These are phyloP conservation scores for Heteropelma amictum DNA, from an alignment of 2,888 invertebrate genomes.

Conservation along the genomic window DNA sequence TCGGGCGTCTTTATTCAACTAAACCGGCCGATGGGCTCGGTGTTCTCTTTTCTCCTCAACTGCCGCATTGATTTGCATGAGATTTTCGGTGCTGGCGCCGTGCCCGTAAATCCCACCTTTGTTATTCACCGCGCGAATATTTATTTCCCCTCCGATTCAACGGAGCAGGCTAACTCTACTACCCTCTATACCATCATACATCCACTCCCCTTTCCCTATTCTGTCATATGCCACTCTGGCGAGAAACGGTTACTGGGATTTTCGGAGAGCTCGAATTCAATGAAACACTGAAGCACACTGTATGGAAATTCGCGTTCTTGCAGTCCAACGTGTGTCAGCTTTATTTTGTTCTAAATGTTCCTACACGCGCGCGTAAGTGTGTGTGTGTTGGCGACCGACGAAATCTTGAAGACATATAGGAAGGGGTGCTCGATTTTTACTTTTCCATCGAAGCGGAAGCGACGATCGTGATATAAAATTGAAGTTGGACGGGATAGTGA, in stretches of 20 bases:
- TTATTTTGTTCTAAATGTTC: conserved; percentile 20
- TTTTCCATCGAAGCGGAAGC: conserved; percentile 30
- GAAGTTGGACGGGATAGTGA: neutral
- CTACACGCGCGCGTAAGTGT: too few relatives aligned
- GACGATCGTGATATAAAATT: conserved; percentile 27
- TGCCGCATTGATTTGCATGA: conserved; percentile 74
- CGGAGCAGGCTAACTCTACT: neutral
- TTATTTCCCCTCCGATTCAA: conserved; percentile 44
- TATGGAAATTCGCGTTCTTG: conserved; percentile 44
- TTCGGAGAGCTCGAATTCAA: neutral
- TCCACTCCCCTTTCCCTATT: conserved; percentile 41
- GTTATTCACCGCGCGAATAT: conserved; percentile 55
- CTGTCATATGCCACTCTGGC: conserved; percentile 30
- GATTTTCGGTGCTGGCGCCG: conserved; percentile 67
- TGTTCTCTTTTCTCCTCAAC: conserved; percentile 38
- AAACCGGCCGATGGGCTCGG: conserved; percentile 13
- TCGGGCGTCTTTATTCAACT: conserved; percentile 40
- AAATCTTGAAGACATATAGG: conserved; percentile 10
- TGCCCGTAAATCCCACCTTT: conserved; percentile 69
- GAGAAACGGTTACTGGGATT: neutral
- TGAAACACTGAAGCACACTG: neutral
- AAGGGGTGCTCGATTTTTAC: conserved; percentile 32
- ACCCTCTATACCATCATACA: conserved; percentile 31
- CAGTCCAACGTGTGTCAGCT: conserved; percentile 41
- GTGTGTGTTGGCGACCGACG: neutral